Percentiles rank a stretch among this genome's conserved stretches.
Conservation (phyloP, 2,113 vertebrate genomes). For the Trochalopteron elliotii region DNA sequence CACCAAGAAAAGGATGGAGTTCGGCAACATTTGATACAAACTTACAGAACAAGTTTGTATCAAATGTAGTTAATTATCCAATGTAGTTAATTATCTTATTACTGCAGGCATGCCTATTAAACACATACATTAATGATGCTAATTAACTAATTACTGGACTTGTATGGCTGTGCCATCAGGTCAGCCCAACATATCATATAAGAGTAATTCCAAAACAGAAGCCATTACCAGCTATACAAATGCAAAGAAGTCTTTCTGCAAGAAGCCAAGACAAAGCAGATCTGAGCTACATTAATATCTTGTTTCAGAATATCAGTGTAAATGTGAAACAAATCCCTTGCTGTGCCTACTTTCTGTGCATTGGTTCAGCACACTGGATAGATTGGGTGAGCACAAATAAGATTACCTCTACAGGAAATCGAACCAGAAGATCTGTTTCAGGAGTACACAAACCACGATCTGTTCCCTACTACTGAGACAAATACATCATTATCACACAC, state of each 20-base stretch:
- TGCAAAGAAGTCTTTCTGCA: not conserved
- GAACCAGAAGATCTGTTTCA: not conserved
- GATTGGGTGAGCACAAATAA: not conserved
- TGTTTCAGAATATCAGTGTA: not conserved
- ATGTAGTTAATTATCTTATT: not conserved
- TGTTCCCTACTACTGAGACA: not conserved
- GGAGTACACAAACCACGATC: not conserved
- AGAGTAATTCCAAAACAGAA: rapidly evolving
- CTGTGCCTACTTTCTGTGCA: not conserved
- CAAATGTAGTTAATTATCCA: not conserved
- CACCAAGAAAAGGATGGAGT: not conserved
- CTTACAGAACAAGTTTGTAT: not conserved
- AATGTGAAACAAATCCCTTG: not conserved
- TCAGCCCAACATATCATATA: not conserved
- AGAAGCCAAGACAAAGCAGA: not conserved
- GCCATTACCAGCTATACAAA: not conserved
- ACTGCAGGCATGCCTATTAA: not conserved
- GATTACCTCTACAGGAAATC: not conserved
- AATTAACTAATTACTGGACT: not conserved
- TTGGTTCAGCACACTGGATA: not conserved
- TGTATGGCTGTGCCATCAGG: not conserved
- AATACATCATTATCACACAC: not conserved
- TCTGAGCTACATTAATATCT: not conserved
- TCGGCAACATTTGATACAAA: not conserved
- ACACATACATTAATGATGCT: not conserved